Percentiles rank a stretch among this genome's conserved stretches.
Conservation (phyloP, 2,888 invertebrate species). For the Nomada hirtipes region DNA sequence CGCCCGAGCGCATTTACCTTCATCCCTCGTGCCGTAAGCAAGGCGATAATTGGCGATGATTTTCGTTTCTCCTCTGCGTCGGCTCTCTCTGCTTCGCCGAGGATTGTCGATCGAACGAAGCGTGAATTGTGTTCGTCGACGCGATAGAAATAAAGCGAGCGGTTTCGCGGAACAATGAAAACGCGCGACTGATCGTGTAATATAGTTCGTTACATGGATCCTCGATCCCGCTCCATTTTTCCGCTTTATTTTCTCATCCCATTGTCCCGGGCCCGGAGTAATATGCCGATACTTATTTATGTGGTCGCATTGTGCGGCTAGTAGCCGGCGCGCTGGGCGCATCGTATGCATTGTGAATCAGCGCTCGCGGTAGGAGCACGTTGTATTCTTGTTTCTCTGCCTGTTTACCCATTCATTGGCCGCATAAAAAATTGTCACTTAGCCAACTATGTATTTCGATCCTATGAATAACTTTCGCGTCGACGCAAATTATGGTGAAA, state of each 20-base stretch:
- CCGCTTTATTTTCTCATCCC: constrained; percentile 17
- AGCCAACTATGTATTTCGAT: constrained; percentile 50
- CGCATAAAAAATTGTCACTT: constrained; percentile 61
- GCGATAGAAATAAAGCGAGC: not conserved
- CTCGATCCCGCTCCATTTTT: not conserved
- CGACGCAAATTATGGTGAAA: constrained; percentile 53
- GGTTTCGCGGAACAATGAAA: not conserved
- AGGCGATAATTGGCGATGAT: too few species aligned
- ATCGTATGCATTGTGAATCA: constrained; percentile 70
- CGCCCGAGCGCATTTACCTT: too few species aligned
- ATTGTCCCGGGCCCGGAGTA: constrained; percentile 43
- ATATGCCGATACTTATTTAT: constrained; percentile 69
- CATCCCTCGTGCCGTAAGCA: too few species aligned
- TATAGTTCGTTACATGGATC: constrained; percentile 13
- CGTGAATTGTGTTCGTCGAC: not conserved
- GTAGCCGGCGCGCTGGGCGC: constrained; percentile 40
- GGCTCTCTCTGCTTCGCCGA: too few species aligned
- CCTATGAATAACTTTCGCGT: constrained; percentile 46
- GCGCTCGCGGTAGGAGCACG: constrained; percentile 54
- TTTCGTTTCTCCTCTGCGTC: too few species aligned
- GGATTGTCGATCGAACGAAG: too few species aligned
- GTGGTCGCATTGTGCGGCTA: constrained; percentile 47
- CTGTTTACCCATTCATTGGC: constrained; percentile 66
- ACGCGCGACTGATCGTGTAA: not conserved
- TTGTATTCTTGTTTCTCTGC: constrained; percentile 66